Percentiles rank a stretch among this genome's conserved stretches.
Evolutionary conservation across 2,797 vertebrate genomes (phyloP).

Genomic region (Peromyscus aztecus): DNA sequence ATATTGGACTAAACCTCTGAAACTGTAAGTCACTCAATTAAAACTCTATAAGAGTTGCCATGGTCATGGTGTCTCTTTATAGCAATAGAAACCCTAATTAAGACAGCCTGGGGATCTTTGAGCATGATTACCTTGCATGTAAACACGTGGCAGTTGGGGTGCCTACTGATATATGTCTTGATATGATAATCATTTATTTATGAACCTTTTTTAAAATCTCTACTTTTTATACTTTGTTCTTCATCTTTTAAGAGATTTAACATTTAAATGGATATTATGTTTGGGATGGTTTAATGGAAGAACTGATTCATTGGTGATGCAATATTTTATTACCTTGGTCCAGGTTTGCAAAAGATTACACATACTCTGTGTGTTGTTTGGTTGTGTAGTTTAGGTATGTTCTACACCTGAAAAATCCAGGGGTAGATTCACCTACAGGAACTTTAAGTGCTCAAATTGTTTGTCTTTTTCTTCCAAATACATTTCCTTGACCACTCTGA

Average conservation of each 20-base stretch:
- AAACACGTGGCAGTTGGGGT: not conserved
- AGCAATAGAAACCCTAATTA: not conserved
- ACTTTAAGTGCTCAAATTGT: not conserved
- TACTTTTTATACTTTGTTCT: not conserved
- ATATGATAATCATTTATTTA: not conserved
- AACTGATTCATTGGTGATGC: constrained; percentile 18
- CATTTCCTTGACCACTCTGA: not conserved
- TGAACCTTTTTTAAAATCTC: not conserved
- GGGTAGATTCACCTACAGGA: not conserved
- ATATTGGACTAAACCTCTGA: not conserved
- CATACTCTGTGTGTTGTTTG: not conserved
- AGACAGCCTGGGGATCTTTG: not conserved
- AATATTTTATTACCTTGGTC: not conserved
- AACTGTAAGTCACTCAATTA: not conserved
- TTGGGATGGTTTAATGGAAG: constrained; percentile 34
- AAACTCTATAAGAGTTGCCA: not conserved
- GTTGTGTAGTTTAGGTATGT: not conserved
- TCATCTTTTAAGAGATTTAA: not conserved
- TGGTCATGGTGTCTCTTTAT: not conserved
- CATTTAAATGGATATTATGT: not conserved
- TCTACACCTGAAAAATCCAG: not conserved
- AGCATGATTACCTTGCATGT: not conserved
- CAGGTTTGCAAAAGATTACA: constrained; percentile 38
- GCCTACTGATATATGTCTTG: not conserved
- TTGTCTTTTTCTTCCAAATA: not conserved